Evolutionary conservation across 2,888 invertebrate genomes (phyloP).

Genomic region (Plebejus anna): DNA sequence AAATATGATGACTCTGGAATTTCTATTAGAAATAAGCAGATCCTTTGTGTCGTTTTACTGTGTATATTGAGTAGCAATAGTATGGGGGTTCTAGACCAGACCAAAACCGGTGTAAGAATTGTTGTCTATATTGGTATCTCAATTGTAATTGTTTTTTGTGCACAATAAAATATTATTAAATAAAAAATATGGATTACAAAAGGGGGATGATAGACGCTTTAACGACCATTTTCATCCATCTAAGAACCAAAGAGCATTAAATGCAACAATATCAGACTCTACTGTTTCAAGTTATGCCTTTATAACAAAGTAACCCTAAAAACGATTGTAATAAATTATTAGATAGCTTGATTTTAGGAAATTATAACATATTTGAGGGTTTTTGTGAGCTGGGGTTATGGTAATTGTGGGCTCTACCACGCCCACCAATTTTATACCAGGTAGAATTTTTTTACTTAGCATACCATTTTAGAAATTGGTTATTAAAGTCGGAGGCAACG

Average conservation of each 20-base stretch:
- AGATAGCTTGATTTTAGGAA: not conserved
- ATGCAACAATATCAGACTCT: not conserved
- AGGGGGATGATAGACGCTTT: not conserved
- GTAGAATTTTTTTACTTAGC: slow-evolving; percentile 22
- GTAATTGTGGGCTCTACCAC: slow-evolving; percentile 15
- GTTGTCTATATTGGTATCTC: no score
- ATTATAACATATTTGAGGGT: not conserved
- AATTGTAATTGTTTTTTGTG: no score
- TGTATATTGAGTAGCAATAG: no score
- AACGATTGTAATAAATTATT: slow-evolving; percentile 1
- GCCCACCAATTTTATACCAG: slow-evolving; percentile 22
- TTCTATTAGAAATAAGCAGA: no score
- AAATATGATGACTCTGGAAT: no score
- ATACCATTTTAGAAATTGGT: slow-evolving; percentile 7
- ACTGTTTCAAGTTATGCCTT: not conserved
- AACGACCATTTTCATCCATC: not conserved
- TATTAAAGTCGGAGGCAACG: slow-evolving; percentile 11
- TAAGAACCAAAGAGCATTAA: not conserved
- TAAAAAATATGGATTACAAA: not conserved
- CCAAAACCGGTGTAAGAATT: no score
- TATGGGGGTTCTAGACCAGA: no score
- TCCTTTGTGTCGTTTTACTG: no score
- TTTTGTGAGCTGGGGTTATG: slow-evolving; percentile 12
- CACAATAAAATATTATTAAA: no score
- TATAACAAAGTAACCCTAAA: slow-evolving; percentile 3